These are phyloP conservation scores for Branchipolynoe longqiensis DNA, from an alignment of 2,888 invertebrate genomes.

Conservation along the genomic window DNA sequence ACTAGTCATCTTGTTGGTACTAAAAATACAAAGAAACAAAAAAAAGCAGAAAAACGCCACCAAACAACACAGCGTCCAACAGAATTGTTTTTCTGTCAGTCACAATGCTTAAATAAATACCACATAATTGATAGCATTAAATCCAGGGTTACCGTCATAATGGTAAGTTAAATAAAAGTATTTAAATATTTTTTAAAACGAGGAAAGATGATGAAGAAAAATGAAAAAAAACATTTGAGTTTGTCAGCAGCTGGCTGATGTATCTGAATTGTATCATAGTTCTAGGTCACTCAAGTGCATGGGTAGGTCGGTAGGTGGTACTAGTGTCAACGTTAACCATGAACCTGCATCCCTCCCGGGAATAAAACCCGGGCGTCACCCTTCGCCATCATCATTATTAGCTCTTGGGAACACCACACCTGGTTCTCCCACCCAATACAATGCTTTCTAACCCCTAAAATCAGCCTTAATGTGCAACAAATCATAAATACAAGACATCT, in stretches of 20 bases:
- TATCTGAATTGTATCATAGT: slow-evolving; percentile 36
- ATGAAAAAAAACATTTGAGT: too few species aligned
- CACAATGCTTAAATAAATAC: slow-evolving; percentile 9
- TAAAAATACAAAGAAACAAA: slow-evolving; percentile 12
- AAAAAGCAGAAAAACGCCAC: too few species aligned
- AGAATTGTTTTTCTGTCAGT: slow-evolving; percentile 39
- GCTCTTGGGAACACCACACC: too few species aligned
- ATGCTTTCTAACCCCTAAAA: neutral
- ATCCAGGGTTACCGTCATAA: slow-evolving; percentile 41
- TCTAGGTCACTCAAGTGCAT: slow-evolving; percentile 45
- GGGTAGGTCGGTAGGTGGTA: slow-evolving; percentile 30
- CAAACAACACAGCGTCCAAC: slow-evolving; percentile 39
- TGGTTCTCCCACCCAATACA: too few species aligned
- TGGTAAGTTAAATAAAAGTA: neutral
- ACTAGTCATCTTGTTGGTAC: slow-evolving; percentile 47
- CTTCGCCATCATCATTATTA: neutral
- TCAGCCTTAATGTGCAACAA: neutral
- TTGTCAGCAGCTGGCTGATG: slow-evolving; percentile 30
- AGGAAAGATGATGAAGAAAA: too few species aligned
- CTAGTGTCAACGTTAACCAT: slow-evolving; percentile 28
- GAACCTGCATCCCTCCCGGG: slow-evolving; percentile 17
- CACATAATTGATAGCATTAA: neutral
- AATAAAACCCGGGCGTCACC: neutral
- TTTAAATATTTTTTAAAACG: too few species aligned
- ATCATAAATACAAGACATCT: neutral